A percentile compares a stretch with the other conserved stretches of the same genome.
Conservation (phyloP, 2,113 vertebrate genomes). For the Neotragus moschatus region DNA sequence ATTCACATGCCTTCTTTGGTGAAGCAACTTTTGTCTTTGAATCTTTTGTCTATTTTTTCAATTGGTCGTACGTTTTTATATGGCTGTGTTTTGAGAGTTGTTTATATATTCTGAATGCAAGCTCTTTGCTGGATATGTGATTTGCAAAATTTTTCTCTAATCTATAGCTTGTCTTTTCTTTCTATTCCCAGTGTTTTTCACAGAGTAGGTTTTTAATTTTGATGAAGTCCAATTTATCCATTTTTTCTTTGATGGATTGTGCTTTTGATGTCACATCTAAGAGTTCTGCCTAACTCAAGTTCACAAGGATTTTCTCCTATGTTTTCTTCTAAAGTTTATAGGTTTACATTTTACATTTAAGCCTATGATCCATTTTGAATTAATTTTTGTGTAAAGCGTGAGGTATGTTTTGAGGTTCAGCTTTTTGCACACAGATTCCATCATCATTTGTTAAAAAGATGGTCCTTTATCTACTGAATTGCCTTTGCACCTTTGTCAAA, state of each 20-base stretch:
- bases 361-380: background rate
- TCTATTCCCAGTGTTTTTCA: background rate
- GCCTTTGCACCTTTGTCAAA: background rate
- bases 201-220: background rate
- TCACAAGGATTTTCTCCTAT: background rate
- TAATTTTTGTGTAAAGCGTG: conserved; percentile 8
- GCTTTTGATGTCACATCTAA: background rate
- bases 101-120: background rate
- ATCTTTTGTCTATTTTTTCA: background rate
- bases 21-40: background rate
- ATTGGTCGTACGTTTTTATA: background rate
- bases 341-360: background rate
- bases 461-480: background rate
- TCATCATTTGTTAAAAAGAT: background rate
- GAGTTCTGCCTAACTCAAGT: background rate
- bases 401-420: background rate
- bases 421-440: background rate
- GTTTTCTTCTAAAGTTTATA: background rate
- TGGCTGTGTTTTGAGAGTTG: background rate
- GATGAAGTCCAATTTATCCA: background rate
- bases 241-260: background rate
- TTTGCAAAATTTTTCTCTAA: background rate
- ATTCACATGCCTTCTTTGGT: background rate
- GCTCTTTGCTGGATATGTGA: background rate
- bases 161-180: background rate